Conservation (phyloP, 2,113 vertebrate genomes). For the Sebastes fasciatus region DNA sequence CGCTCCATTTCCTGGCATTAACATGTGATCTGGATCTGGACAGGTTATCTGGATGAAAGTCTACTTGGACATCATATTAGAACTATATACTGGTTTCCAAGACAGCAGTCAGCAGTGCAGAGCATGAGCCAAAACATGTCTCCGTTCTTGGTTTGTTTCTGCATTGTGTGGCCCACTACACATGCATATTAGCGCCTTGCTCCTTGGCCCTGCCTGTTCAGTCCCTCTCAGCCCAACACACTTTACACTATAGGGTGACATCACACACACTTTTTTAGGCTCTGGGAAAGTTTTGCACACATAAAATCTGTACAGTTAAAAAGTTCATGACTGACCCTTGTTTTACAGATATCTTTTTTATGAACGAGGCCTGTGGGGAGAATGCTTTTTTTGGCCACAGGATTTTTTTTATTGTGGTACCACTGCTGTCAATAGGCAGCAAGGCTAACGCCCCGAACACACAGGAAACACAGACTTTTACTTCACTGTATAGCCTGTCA, state of each 20-base stretch:
- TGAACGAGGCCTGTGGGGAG: neutral
- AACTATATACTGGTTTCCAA: neutral
- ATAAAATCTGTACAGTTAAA: neutral
- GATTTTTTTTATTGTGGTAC: neutral
- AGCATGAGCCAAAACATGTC: neutral
- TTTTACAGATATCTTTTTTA: neutral
- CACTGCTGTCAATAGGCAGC: too few relatives aligned
- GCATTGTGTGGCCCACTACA: too few relatives aligned
- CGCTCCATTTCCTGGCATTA: neutral
- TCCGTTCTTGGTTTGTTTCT: neutral
- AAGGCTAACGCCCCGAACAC: too few relatives aligned
- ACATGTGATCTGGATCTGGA: neutral
- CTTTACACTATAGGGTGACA: neutral
- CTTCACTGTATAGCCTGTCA: constrained; percentile 58
- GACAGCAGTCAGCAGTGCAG: neutral
- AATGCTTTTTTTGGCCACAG: neutral
- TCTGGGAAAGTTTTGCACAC: neutral
- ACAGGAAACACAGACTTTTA: constrained; percentile 36
- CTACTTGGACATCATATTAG: neutral
- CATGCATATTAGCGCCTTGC: neutral
- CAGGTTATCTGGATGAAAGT: neutral
- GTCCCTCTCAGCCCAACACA: neutral
- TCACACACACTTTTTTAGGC: neutral
- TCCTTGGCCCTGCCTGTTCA: neutral
- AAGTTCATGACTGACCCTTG: neutral